phyloP scores from a whole-genome alignment of 2,797 vertebrate genomes.

The Urocyon cinereoargenteus region DNA sequence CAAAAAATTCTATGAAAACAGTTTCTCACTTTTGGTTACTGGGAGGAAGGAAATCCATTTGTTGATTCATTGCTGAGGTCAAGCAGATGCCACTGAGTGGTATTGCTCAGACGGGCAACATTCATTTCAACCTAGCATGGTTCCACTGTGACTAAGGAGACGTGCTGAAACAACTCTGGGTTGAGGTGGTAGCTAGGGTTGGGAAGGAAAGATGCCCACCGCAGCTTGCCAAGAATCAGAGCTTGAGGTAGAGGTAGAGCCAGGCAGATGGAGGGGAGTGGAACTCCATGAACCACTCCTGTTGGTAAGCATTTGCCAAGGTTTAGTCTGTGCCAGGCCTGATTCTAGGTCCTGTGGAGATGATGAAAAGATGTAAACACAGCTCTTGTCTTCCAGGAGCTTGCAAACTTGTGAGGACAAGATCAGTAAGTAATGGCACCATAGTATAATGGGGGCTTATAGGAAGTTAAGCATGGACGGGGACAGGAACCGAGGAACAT shows the following conservation, averaged over 20 bases:
- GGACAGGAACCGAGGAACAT: fast-evolving
- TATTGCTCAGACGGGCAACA: neutral
- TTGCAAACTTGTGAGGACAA: fast-evolving
- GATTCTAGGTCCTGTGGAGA: neutral
- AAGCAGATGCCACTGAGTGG: neutral
- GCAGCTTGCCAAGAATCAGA: neutral
- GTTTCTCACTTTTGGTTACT: neutral
- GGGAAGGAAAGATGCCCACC: too few relatives aligned
- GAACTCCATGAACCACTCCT: fast-evolving
- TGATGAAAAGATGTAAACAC: neutral
- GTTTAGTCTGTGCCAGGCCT: neutral
- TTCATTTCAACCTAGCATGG: neutral
- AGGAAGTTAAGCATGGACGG: neutral
- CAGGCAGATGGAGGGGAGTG: neutral
- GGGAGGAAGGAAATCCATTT: neutral
- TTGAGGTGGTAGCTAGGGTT: neutral
- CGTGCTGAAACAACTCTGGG: neutral
- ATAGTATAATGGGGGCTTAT: neutral
- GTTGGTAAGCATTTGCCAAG: too few relatives aligned
- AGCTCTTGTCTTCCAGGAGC: neutral
- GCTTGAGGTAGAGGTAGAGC: neutral
- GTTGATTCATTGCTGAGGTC: neutral
- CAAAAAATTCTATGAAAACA: neutral
- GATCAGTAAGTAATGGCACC: fast-evolving
- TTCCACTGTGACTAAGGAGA: neutral